Base-by-base conservation (phyloP, 2,113 vertebrate species). In the Protobothrops mucrosquamatus region DNA sequence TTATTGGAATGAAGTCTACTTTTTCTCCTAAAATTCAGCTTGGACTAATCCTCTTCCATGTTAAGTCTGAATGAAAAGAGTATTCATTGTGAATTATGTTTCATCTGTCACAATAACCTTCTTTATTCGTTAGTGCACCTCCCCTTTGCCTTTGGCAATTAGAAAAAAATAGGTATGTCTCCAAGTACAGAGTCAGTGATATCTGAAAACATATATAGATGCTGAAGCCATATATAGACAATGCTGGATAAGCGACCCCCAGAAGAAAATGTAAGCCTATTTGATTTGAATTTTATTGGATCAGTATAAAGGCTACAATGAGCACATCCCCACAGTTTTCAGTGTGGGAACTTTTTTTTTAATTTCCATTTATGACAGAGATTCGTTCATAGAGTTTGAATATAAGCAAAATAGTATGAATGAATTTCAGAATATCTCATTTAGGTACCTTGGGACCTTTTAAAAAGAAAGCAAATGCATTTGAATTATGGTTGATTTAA, bases 81-180 rank as follows among this genome's bases (percentile, higher is more conserved):
- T 96, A 93, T 96, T 98, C 97, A 96, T 97, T 97, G 97, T 97
- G 97, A 98, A 97, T 98, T 98, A 98, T 97, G 97, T 98, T 98
- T 98, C 97, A 97, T 97, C 97, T 97, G 97, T 97, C 97, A 98
- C 97, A 98, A 97, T 98, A 98, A 97, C 97, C 97, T 97, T 97
- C 97, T 97, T 97, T 98, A 97, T 98, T 97, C 97, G 97, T 96
- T 95, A 91, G 93, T 93, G 97, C 96, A 96, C 97, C 97, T 97
- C 97, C 98, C 97, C 96, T 98, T 97, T 96, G 97, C 97, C 97
- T 97, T 94, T 94, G 93, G 98, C 97, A 98, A 97, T 97, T 97
- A 97, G 96, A 97, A 96, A 96, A 96, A 98, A 97, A 97, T 97
- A 98, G 97, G 95, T 97, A 97, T 97, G 96, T 94, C 97, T 97